Base-by-base conservation (phyloP, 2,888 invertebrate genomes). In the Sinelater perroti region DNA sequence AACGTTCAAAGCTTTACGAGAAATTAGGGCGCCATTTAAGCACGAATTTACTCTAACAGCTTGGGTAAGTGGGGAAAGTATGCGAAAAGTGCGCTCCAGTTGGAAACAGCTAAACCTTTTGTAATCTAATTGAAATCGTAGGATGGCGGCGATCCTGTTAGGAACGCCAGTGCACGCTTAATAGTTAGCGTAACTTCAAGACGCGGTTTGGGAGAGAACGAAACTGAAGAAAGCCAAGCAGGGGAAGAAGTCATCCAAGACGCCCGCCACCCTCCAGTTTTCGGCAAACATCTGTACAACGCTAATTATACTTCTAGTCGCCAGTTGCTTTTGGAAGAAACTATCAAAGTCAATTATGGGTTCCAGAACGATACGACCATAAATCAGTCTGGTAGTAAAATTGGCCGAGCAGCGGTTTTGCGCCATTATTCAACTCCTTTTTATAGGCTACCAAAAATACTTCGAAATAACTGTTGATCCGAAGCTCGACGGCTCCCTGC, bases 381-480 rank as follows among this genome's bases (percentile, higher is more conserved):
- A n/a, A 44, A 16, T 10, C 44, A 44, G 30, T 28, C 44, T 10
- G 30, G 44, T 44, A 42, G 14, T 8, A 42, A 7, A 28, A 28
- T 3, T 28, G n/a, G n/a, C n/a, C n/a, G n/a, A n/a, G n/a, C n/a
- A n/a, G n/a, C n/a, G n/a, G n/a, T n/a, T n/a, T n/a, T n/a, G n/a
- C n/a, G n/a, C n/a, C n/a, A n/a, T n/a, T 33, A 33, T 8, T 33
- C 3, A 36, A 17, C 18, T 1, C 7, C 10, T 2, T 31, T 1
- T 47, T 47, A 21, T 13, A 47, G 47, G 47, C n/a, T 47, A 47
- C 47, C 13, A 33, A 20, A 21, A 47, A 4, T 47, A 47, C 11
- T 47, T 47, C 14, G 8, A 16, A 16, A 7, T 35, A 1, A 11
- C 4, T 20, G 21, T 47, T 3, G 26, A 47, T 8, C 13, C 31